phyloP scores from a whole-genome alignment of 2,888 invertebrate species.

The Trichopoda pennipes region DNA sequence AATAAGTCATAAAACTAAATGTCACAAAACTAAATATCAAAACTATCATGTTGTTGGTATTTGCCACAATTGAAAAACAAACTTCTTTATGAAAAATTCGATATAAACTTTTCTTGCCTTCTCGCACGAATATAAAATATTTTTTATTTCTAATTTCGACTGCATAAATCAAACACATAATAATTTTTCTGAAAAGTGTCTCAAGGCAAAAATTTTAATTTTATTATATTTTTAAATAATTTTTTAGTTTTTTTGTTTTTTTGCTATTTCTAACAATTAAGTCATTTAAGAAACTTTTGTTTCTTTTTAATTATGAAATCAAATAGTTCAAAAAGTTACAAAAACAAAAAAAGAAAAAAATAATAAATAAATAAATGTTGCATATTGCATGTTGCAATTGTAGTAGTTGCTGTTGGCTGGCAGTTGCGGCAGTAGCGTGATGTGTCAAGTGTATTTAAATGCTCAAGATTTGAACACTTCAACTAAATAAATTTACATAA shows the following conservation, averaged over 20 bases:
- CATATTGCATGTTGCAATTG: slow-evolving; percentile 57
- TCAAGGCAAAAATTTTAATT: background rate
- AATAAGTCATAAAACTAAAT: too few relatives aligned
- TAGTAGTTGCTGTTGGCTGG: slow-evolving; percentile 36
- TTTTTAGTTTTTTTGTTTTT: background rate
- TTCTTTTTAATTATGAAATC: slow-evolving; percentile 29
- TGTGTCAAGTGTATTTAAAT: slow-evolving; percentile 59
- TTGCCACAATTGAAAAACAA: too few relatives aligned
- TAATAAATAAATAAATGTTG: slow-evolving; percentile 21
- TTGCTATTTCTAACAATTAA: background rate
- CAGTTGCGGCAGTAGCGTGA: slow-evolving; percentile 52
- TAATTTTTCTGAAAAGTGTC: background rate
- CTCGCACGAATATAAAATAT: too few relatives aligned
- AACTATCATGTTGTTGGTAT: too few relatives aligned
- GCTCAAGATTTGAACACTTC: slow-evolving; percentile 57
- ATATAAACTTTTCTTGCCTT: too few relatives aligned
- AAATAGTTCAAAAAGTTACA: slow-evolving; percentile 12
- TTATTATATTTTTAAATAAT: too few relatives aligned
- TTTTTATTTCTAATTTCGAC: too few relatives aligned
- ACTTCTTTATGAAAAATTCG: too few relatives aligned
- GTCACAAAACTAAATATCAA: too few relatives aligned
- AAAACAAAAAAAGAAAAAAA: background rate
- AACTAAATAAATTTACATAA: slow-evolving; percentile 58
- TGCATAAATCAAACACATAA: background rate
- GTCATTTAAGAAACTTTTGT: background rate